Evolutionary conservation across 1,140 invertebrate genomes (phyloP).

Genomic region (Solen grandis): DNA sequence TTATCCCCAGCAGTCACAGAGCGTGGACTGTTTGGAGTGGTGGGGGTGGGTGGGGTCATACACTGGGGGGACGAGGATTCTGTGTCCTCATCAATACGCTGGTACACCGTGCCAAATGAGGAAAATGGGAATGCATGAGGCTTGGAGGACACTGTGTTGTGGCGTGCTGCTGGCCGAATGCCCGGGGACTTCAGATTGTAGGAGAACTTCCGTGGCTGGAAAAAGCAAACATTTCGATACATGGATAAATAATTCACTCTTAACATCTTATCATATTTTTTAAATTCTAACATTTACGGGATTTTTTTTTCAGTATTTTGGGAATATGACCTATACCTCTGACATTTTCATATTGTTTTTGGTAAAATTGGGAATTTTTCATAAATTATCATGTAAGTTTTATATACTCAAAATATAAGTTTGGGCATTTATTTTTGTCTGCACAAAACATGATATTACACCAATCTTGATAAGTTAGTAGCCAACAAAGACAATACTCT

Average conservation of each 20-base stretch:
- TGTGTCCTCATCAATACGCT: slow-evolving; percentile 67
- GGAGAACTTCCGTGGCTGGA: slow-evolving; percentile 88
- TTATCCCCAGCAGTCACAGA: slow-evolving; percentile 72
- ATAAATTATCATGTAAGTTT: no score
- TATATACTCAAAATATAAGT: no score
- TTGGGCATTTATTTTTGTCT: no score
- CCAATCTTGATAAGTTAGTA: no score
- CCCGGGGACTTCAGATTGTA: slow-evolving; percentile 94
- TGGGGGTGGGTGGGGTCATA: slow-evolving; percentile 73
- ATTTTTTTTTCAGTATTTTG: not conserved
- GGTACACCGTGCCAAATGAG: slow-evolving; percentile 66
- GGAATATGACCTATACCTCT: no score
- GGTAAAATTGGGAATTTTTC: no score
- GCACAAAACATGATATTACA: no score
- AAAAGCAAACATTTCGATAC: slow-evolving; percentile 62
- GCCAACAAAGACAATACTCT: no score
- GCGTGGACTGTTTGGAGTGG: slow-evolving; percentile 73
- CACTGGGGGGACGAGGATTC: slow-evolving; percentile 57
- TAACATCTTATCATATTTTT: not conserved
- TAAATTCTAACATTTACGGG: not conserved
- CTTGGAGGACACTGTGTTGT: slow-evolving; percentile 77
- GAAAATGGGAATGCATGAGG: slow-evolving; percentile 76
- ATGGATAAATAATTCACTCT: slow-evolving; percentile 11
- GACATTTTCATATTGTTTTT: no score
- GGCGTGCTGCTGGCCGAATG: slow-evolving; percentile 87